Evolutionary conservation across 2,888 invertebrate species (phyloP), one percentile per base, ranked within the genome.

Genomic region (Carpatolechia fugitivella): DNA sequence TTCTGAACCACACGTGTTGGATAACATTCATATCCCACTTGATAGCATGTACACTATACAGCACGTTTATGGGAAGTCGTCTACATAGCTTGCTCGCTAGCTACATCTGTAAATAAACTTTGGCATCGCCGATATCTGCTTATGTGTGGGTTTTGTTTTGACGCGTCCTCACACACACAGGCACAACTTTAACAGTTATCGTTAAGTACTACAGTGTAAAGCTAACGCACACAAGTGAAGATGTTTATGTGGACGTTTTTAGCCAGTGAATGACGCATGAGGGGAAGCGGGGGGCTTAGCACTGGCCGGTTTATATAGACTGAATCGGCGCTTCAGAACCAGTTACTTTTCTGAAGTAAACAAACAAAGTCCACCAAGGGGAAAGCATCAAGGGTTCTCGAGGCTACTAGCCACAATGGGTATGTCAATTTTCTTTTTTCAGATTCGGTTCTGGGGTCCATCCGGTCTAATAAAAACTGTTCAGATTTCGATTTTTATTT

Each of bases 321-420:
- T 78, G 81, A 76, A 72, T 75, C 65, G 57, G 76, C 78, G 69
- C 78, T 67, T 58, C 59, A 33, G 51, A 60, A 76, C 78, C 87
- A 90, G 89, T 89, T 85, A 75, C 65, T 62, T 72, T 85, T 72
- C 61, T 72, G 77, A 80, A 72, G 81, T 81, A 85, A 83, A 82
- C 81, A 83, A 78, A 81, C 61, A 68, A 69, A 69, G 67, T 74
- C 60, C 70, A 74, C 69, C 70, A 44, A 13, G 74, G 73, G 74
- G 73, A 72, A 66, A 71, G 72, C 70, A 65, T 60, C 54, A 54
- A 52, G 60, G 58, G 58, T 58, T 56, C 63, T 78, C 44, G 29
- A 44, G 80, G 79, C 80, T 69, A 60, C 44, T 64, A 65, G 69
- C 80, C 81, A 64, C 58, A 61, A 86, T 86, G 85, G 85, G 86